Base-by-base conservation (phyloP, 2,797 vertebrate species). In the Gadopsis marmoratus region DNA sequence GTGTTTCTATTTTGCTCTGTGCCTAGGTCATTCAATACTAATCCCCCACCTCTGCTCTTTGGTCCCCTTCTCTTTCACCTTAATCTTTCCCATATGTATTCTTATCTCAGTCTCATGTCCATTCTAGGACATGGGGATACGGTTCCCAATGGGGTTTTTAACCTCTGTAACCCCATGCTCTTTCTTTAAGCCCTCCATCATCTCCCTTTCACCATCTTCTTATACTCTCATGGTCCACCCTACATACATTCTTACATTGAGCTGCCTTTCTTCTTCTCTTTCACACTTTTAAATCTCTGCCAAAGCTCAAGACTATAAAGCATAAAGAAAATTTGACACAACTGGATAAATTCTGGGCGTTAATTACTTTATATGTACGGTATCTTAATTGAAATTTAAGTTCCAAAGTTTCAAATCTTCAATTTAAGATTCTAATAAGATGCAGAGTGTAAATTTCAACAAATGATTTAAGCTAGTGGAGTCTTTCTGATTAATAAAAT, bases 81-180 rank as follows among this genome's bases (percentile, higher is more conserved):
- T 84, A 89, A 91, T 86, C 81, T 82, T 70, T 37, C 60, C 53
- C 48, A 61, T 71, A 75, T 74, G 73, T 84, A 61, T 83, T 85
- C 64, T 76, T 59, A 75, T 77, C 65, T 75, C 59, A 39, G 56
- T 70, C 66, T 74, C 41, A 45, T 80, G 82, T 85, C 71, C 63
- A 80, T 47, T 76, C 63, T 29, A 58, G 65, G 78, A 89, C 87
- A 88, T 81, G 79, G 78, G 84, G 87, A 86, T 91, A 63, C 76
- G 71, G 58, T 84, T 84, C 67, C 83, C 85, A 82, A 86, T 90
- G 74, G 80, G 71, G 75, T 90, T 90, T 76, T 74, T 85, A 75
- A 88, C 88, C 81, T 84, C 67, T 67, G 48, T 71, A 55, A 88
- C 87, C 86, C 50, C 21, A 0, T 72, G 69, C 53, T 77, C 79